Evolutionary conservation across 2,888 invertebrate genomes (phyloP).

Genomic region (Amphiduros pacificus): DNA sequence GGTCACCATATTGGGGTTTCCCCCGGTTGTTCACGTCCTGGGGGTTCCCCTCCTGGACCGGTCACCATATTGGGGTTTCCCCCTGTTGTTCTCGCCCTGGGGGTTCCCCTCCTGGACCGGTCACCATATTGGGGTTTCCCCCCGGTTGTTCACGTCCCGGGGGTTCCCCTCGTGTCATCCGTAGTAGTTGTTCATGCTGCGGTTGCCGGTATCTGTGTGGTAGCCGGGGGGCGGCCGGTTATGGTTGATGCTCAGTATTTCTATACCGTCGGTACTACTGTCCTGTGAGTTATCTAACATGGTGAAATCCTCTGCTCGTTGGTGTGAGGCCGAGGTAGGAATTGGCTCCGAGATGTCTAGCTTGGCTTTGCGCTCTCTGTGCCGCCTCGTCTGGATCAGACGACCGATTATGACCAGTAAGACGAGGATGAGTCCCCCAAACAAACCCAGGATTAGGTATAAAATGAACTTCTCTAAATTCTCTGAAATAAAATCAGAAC

Average conservation of each 20-base stretch:
- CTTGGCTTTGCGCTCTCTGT: constrained; percentile 8
- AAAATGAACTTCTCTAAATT: constrained; percentile 28
- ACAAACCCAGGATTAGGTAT: constrained; percentile 25
- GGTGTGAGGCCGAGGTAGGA: constrained; percentile 9
- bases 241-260: constrained; percentile 15
- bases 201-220: constrained; percentile 7
- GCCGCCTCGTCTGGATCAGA: constrained; percentile 13
- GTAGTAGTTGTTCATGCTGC: constrained; percentile 15
- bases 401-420: constrained; percentile 22
- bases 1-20: too few relatives aligned
- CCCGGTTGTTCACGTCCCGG: too few relatives aligned
- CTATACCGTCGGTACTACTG: constrained; percentile 11
- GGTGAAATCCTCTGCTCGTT: constrained; percentile 8
- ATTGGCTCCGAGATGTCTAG: constrained; percentile 18
- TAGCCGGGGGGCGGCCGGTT: constrained; percentile 19
- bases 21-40: too few relatives aligned
- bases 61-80: too few relatives aligned
- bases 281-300: constrained; percentile 9
- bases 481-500: constrained; percentile 10
- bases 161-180: constrained; percentile 11
- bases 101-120: too few relatives aligned
- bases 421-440: constrained; percentile 22
- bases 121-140: too few relatives aligned
- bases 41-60: too few relatives aligned
- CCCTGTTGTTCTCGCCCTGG: too few relatives aligned